Evolutionary conservation across 2,888 invertebrate species (phyloP).

Genomic region (Timema cristinae): DNA sequence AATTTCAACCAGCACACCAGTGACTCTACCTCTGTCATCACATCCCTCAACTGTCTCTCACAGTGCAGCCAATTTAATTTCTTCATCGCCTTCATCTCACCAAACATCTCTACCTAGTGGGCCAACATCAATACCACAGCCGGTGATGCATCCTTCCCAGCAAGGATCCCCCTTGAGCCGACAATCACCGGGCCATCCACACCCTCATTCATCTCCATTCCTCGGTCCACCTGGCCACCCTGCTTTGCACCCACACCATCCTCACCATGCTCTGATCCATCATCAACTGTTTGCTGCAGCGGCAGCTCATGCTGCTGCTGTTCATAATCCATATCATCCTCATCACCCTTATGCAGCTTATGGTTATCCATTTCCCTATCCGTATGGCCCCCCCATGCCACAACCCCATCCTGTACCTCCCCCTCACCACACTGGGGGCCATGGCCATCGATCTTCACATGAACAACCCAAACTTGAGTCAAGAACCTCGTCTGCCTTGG

Average conservation of each 20-base stretch:
- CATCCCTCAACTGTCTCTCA: constrained; percentile 50
- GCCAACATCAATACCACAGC: constrained; percentile 57
- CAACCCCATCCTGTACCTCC: constrained; percentile 64
- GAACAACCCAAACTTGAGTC: constrained; percentile 24
- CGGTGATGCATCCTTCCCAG: constrained; percentile 70
- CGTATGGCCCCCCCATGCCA: constrained; percentile 61
- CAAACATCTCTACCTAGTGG: constrained; percentile 51
- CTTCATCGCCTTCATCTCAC: constrained; percentile 47
- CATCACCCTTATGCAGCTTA: constrained; percentile 50
- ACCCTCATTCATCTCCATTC: constrained; percentile 52
- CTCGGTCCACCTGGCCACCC: constrained; percentile 50
- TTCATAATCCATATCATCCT: constrained; percentile 61
- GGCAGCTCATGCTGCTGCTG: constrained; percentile 57
- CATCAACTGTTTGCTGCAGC: constrained; percentile 60
- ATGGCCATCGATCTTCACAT: constrained; percentile 19
- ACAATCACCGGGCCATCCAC: constrained; percentile 38
- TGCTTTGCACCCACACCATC: constrained; percentile 53
- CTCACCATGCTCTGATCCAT: constrained; percentile 67
- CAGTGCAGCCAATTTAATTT: constrained; percentile 60
- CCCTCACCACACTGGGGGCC: constrained; percentile 23
- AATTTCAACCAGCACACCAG: constrained; percentile 24
- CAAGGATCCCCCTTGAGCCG: constrained; percentile 59
- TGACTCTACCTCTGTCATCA: constrained; percentile 22
- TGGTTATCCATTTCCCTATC: constrained; percentile 67
- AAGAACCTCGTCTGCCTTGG: constrained; percentile 51